Conservation (phyloP, 2,888 invertebrate genomes). For the Oxytorus armatus region DNA sequence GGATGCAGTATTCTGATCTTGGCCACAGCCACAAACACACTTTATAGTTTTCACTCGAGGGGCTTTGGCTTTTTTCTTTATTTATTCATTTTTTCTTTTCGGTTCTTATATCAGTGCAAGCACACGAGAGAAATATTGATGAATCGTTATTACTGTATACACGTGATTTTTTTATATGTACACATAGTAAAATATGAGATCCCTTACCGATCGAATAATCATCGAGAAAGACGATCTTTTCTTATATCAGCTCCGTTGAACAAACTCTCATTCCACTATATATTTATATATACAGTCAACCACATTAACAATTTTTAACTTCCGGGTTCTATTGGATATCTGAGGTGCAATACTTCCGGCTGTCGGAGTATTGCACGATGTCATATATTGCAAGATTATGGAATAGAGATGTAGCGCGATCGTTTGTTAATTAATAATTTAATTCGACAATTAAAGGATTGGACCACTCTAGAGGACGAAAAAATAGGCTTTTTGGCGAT, state of each 20-base stretch:
- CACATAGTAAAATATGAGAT: background rate
- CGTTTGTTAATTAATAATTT: background rate
- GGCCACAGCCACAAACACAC: conserved; percentile 30
- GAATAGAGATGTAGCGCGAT: background rate
- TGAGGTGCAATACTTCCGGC: background rate
- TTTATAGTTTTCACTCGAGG: conserved; percentile 23
- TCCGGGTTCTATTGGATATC: conserved; percentile 27
- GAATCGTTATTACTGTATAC: background rate
- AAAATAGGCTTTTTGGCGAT: too few species aligned
- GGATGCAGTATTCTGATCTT: conserved; percentile 16
- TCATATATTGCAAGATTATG: background rate
- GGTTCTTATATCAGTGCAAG: conserved; percentile 20
- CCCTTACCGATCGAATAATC: conserved; percentile 47
- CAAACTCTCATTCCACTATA: background rate
- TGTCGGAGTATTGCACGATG: background rate
- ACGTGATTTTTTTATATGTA: background rate
- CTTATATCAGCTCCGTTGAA: background rate
- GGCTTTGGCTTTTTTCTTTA: background rate
- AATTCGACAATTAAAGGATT: too few species aligned
- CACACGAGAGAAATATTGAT: background rate
- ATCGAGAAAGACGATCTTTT: conserved; percentile 61
- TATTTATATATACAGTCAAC: background rate
- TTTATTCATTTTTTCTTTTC: background rate
- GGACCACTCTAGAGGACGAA: too few species aligned
- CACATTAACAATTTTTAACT: conserved; percentile 7